Conservation (phyloP, 2,113 vertebrate genomes). For the Shinisaurus crocodilurus region DNA sequence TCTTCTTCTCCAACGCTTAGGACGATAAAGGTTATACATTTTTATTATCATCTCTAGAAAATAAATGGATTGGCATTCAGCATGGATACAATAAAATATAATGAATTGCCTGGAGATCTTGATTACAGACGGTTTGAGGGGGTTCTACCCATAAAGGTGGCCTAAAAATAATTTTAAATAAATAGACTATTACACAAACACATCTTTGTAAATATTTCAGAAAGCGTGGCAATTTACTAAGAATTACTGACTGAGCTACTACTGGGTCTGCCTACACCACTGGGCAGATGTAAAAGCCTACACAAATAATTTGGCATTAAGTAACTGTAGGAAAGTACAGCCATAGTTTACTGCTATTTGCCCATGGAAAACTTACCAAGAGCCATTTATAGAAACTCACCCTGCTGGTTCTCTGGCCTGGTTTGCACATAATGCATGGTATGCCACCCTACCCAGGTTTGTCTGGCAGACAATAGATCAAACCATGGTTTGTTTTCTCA, state of each 20-base stretch:
- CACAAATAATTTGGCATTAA: neutral
- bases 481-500: no score
- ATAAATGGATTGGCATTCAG: neutral
- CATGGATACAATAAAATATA: neutral
- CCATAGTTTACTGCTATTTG: neutral
- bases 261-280: neutral
- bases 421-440: no score
- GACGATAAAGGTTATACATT: neutral
- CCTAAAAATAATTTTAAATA: no score
- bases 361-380: neutral
- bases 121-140: neutral
- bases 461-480: no score
- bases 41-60: neutral
- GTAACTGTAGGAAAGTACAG: neutral
- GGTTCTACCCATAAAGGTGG: no score
- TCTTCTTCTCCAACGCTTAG: constrained; percentile 88
- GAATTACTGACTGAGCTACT: neutral
- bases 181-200: no score
- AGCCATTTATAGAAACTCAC: neutral
- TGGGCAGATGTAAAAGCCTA: neutral
- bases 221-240: neutral
- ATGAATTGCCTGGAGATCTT: neutral
- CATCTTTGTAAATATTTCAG: neutral
- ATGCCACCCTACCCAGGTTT: no score
- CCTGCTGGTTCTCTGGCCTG: neutral